Evolutionary conservation across 2,113 vertebrate genomes (phyloP).

Genomic region (Geococcyx californianus): DNA sequence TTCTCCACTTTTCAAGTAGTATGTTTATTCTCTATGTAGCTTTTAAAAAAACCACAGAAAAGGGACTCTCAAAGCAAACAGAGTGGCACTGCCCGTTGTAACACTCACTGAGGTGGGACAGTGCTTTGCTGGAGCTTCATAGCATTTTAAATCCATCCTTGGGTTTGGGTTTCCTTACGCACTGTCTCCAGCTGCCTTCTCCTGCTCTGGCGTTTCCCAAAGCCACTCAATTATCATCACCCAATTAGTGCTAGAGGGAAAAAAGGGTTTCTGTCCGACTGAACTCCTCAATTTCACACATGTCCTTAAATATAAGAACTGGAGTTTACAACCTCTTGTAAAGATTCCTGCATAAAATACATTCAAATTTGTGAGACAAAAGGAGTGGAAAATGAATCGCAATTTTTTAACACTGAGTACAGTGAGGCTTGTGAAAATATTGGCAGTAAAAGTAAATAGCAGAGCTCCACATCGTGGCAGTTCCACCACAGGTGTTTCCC

Average conservation of each 20-base stretch:
- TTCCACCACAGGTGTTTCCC: constrained; percentile 42
- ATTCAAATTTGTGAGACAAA: neutral
- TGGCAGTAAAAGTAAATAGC: neutral
- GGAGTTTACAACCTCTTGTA: neutral
- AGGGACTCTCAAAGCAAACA: neutral
- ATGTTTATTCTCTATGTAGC: neutral
- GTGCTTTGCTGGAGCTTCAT: neutral
- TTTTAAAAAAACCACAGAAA: neutral
- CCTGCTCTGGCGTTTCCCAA: constrained; percentile 59
- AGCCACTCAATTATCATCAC: constrained; percentile 71
- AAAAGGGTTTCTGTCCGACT: constrained; percentile 46
- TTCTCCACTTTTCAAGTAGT: neutral
- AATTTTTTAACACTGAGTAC: constrained; percentile 2
- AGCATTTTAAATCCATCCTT: constrained; percentile 49
- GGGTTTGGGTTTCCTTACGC: constrained; percentile 75
- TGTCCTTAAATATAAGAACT: neutral
- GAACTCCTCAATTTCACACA: constrained; percentile 19
- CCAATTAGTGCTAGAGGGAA: constrained; percentile 60
- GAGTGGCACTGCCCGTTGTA: neutral
- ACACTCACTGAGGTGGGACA: neutral
- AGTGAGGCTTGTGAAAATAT: constrained; percentile 28
- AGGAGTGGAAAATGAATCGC: neutral
- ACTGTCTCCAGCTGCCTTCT: constrained; percentile 73
- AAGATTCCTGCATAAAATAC: neutral
- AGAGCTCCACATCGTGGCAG: constrained; percentile 4